Base-by-base conservation (phyloP, 2,113 vertebrate species). In the Oryzias melastigma region DNA sequence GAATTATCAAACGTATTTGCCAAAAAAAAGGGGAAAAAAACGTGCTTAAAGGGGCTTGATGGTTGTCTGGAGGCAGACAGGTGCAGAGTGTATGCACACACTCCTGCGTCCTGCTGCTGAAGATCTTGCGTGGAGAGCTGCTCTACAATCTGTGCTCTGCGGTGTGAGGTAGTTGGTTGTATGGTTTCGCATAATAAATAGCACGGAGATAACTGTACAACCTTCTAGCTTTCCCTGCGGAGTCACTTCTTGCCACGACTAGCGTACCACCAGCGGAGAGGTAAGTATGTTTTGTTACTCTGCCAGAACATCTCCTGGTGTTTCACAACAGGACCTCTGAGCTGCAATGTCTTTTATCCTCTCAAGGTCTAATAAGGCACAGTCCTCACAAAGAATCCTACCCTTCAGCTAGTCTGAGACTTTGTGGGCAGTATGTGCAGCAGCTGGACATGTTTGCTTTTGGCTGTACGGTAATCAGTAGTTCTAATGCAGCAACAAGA, bases 131-230 rank as follows among this genome's bases (percentile, higher is more conserved):
- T 80, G 80, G 72, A 67, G 71, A 72, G 73, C 73, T 56, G 57
- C 79, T 74, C 76, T 52, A 81, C 87, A 71, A 71, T 81, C 83
- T 82, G 92, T 89, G 91, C 89, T 83, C 86, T 92, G 90, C 90
- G 78, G 90, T 41, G 84, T 93, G 92, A 93, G 92, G 92, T 93
- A 93, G 92, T 91, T 93, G 92, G 92, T 93, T 93, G 92, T 93
- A 93, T 93, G 89, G 92, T 93, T 93, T 93, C 88, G 91, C 85
- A 91, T 93, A 89, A 91, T 91, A 92, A 91, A 90, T 85, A 88
- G 84, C 90, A 86, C 75, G 92, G 92, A 93, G 90, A 90, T 92
- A 93, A 92, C 92, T 91, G 89, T 93, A 93, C 92, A 92, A 90
- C 92, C 91, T 91, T 92, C 92, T 93, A 93, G 90, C 92, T 93